Base-by-base conservation (phyloP, 2,113 vertebrate genomes). In the Eretmochelys imbricata region DNA sequence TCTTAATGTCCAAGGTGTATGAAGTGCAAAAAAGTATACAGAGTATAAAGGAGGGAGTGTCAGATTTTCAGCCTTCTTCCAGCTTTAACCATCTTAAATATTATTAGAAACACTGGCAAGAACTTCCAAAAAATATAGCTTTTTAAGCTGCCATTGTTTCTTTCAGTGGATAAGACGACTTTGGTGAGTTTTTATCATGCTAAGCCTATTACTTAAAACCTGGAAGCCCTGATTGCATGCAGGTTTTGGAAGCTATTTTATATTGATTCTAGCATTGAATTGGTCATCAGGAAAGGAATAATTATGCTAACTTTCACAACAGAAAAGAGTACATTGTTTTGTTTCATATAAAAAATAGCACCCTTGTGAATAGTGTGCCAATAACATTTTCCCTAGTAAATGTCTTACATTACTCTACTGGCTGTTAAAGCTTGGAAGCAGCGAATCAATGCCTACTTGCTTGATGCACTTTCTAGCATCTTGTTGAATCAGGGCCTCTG, bases 351-450 rank as follows among this genome's bases (percentile, higher is more conserved):
- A 93, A 79, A 54, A 93, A 10, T 0, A 0, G 5, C 69, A 49
- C n/a, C 48, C 83, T 93, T 94, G 31, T 10, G 89, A 90, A 92
- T 72, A 95, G 86, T 54, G 46, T 12, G 84, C 38, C 2, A 78
- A 85, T 48, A 95, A 87, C 93, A 91, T 91, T 97, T 96, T 92
- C 96, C 96, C 89, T 42, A 96, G 87, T 88, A 96, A 96, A 91
- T 20, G 54, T 90, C 87, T 87, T 88, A 83, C 79, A 72, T 48
- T 62, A 80, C 85, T 87, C 0, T 2, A 86, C 25, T 76, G 92
- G 85, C 80, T 93, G 88, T 84, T 90, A 89, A 83, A 72, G 29
- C 16, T 54, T 51, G 49, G 20, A 31, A 51, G 49, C 48, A 53
- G 19, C 20, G 9, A 53, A 81, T 81, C 80, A 81, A 51, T 84